Conservation (phyloP, 2,797 vertebrate genomes). For the Danio jaintianensis region DNA sequence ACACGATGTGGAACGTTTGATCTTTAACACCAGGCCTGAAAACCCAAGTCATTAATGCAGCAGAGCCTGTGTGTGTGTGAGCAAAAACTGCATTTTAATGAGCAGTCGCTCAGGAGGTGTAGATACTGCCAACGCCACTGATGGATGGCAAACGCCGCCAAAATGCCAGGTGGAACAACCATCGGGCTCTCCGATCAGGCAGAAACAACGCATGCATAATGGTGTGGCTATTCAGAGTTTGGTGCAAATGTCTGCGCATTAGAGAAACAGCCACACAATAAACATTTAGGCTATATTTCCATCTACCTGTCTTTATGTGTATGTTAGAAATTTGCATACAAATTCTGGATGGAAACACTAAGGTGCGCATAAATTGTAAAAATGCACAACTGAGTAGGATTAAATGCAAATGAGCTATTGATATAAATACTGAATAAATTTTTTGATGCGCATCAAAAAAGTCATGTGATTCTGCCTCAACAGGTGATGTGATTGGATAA, state of each 20-base stretch:
- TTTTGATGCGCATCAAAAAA: too few species aligned
- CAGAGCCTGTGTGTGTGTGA: background rate
- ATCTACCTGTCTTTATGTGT: too few species aligned
- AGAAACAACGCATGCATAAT: conserved; percentile 18
- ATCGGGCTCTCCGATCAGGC: background rate
- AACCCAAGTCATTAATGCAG: background rate
- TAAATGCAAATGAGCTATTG: too few species aligned
- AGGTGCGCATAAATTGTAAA: too few species aligned
- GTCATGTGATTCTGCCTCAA: too few species aligned
- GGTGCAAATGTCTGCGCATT: background rate
- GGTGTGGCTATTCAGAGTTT: background rate
- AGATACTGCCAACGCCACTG: conserved; percentile 1
- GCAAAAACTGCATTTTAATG: conserved; percentile 11
- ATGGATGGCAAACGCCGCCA: background rate
- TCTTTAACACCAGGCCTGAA: background rate
- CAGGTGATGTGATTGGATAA: too few species aligned
- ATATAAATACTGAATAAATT: too few species aligned
- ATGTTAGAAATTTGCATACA: too few species aligned
- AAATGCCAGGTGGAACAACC: conserved; percentile 17
- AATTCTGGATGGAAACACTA: too few species aligned
- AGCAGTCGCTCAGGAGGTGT: background rate
- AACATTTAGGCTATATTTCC: background rate
- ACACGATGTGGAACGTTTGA: background rate
- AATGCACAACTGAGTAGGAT: too few species aligned
- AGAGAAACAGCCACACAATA: background rate